Evolutionary conservation across 2,113 vertebrate species (phyloP).

Genomic region (Daubentonia madagascariensis): DNA sequence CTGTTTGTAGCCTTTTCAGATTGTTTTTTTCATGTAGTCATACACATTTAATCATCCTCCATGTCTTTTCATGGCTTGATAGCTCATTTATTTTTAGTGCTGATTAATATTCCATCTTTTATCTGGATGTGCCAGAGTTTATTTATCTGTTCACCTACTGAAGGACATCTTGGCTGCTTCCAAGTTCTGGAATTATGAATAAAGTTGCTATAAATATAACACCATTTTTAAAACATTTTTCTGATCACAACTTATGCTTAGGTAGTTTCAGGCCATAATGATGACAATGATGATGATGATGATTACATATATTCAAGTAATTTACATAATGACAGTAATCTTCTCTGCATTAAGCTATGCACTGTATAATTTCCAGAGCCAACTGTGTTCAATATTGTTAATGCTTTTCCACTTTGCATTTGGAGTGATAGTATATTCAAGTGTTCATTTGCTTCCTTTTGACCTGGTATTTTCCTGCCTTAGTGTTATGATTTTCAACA

Average conservation of each 20-base stretch:
- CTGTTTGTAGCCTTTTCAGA: neutral
- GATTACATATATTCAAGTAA: neutral
- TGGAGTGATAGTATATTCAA: neutral
- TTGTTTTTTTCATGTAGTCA: neutral
- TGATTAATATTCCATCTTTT: neutral
- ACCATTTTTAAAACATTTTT: neutral
- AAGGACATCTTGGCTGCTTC: neutral
- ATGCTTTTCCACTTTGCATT: neutral
- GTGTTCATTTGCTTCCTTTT: neutral
- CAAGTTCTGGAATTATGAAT: neutral
- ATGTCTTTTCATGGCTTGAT: neutral
- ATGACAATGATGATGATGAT: neutral
- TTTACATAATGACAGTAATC: neutral
- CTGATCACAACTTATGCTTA: neutral
- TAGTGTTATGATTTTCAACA: neutral
- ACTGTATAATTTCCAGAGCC: neutral
- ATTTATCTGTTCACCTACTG: neutral
- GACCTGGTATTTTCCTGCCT: neutral
- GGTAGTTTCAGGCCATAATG: neutral
- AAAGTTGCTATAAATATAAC: neutral
- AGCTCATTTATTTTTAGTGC: neutral
- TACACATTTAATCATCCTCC: neutral
- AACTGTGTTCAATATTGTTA: neutral
- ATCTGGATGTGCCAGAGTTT: neutral
- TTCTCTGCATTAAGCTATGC: neutral